Evolutionary conservation across 2,113 vertebrate species (phyloP), one percentile per base, ranked within the genome.

Genomic region (Gadus macrocephalus): DNA sequence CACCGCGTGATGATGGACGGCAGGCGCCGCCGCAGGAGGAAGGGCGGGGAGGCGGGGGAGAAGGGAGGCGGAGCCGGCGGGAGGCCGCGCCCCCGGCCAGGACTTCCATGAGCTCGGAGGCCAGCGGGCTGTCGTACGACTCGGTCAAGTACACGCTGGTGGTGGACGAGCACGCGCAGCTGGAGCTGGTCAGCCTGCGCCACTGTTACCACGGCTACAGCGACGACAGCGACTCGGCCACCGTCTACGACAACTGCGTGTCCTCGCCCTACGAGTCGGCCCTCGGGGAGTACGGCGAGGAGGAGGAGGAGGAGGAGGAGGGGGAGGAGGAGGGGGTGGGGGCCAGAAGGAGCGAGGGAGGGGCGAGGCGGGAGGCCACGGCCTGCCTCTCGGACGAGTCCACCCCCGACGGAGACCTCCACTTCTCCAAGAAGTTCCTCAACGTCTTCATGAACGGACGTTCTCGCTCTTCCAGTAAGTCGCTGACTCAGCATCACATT

Each of bases 401-500:
- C 71, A 95, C 95, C 0, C 95, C 96, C 0, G 96, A 98, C 27
- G 93, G 91, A 0, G 95, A 96, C 59, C 89, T 96, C 77, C 93
- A 94, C 79, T 96, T 98, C 87, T 98, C 97, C 70, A 96, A 96
- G 91, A 98, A 98, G 87, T 99, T 99, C 85, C 94, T 98, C 79
- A 99, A 98, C 0, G 95, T 99, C 86, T 98, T 99, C 90, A 95
- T 98, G 96, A 98, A 96, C 0, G 96, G 97, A 53, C 94, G 92
- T 56, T 95, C 97, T 0, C 93, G 96, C 22, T 97, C 96, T 66
- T 98, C 97, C 76, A 98, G 97, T 99, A 93, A 96, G 97, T 98
- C 31, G 0, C n/a, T 14, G 25, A 42, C 11, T 49, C 42, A 49
- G 42, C 31, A 31, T 31, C 31, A 31, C 31, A 31, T 3, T 2